Evolutionary conservation across 2,797 vertebrate species (phyloP).

Genomic region (Rhodeus uyekii): DNA sequence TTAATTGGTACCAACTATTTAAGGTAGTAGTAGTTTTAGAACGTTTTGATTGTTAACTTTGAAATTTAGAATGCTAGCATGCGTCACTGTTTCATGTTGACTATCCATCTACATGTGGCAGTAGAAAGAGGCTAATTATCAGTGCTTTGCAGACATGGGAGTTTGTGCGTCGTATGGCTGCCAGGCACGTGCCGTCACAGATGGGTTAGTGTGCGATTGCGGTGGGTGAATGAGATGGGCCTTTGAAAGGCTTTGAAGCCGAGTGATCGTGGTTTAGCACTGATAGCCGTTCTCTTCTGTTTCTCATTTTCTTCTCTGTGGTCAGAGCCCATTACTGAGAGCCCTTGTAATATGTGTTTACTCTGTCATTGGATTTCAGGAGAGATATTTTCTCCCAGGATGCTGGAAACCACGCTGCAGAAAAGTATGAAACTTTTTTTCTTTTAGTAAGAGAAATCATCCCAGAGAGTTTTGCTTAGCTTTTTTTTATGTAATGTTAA

Average conservation of each 20-base stretch:
- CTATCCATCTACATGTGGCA: neutral
- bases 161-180: slow-evolving; percentile 2
- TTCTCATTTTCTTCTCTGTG: slow-evolving; percentile 64
- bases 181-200: neutral
- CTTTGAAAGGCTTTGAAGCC: neutral
- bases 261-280: neutral
- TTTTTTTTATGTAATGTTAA: slow-evolving; percentile 21
- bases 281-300: slow-evolving; percentile 45
- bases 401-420: neutral
- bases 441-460: neutral
- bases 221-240: neutral
- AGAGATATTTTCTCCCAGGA: slow-evolving; percentile 62
- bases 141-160: neutral
- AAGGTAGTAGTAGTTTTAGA: neutral
- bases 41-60: neutral
- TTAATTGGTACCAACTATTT: neutral
- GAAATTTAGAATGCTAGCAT: neutral
- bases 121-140: slow-evolving; percentile 15
- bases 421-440: slow-evolving; percentile 6
- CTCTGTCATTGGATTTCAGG: slow-evolving; percentile 71
- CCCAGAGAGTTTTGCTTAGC: neutral
- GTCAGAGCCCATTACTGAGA: slow-evolving; percentile 69
- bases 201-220: neutral
- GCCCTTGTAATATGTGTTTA: slow-evolving; percentile 70
- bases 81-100: neutral